Percentiles rank a stretch among this genome's conserved stretches.
Conservation (phyloP, 2,113 vertebrate genomes). For the Amazona vittata region DNA sequence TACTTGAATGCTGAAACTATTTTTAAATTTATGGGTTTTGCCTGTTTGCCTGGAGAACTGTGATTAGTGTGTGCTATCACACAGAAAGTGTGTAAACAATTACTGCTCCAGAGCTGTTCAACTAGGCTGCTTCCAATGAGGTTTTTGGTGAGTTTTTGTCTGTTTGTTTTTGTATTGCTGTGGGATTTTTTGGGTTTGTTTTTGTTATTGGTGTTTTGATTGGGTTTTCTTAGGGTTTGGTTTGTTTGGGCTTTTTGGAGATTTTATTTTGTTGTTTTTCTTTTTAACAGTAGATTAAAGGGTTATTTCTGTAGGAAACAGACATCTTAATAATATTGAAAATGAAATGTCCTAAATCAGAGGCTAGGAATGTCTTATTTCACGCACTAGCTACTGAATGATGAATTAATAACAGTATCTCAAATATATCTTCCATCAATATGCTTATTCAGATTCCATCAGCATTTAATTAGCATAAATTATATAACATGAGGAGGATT, state of each 20-base stretch:
- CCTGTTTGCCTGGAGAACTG: neutral
- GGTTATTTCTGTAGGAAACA: conserved; percentile 14
- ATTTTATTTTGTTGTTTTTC: neutral
- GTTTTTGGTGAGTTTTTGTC: neutral
- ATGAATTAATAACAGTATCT: conserved; percentile 71
- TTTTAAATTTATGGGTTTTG: neutral
- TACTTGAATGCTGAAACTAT: neutral
- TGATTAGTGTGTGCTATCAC: neutral
- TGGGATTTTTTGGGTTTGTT: neutral
- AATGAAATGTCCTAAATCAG: conserved; percentile 42
- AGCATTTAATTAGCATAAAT: conserved; percentile 72
- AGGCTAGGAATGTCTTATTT: conserved; percentile 57
- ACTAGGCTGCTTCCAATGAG: neutral
- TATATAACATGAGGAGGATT: conserved; percentile 34
- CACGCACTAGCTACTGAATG: conserved; percentile 52
- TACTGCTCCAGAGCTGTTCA: neutral
- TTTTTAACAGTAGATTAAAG: neutral
- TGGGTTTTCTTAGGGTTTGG: neutral
- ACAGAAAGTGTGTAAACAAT: neutral
- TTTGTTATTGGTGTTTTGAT: neutral
- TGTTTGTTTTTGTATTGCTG: neutral
- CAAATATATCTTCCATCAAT: conserved; percentile 64
- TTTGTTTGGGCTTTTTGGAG: neutral
- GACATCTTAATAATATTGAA: neutral
- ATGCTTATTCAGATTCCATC: conserved; percentile 61